Evolutionary conservation across 2,888 invertebrate species (phyloP).

Genomic region (Malthinus seriepunctatus): DNA sequence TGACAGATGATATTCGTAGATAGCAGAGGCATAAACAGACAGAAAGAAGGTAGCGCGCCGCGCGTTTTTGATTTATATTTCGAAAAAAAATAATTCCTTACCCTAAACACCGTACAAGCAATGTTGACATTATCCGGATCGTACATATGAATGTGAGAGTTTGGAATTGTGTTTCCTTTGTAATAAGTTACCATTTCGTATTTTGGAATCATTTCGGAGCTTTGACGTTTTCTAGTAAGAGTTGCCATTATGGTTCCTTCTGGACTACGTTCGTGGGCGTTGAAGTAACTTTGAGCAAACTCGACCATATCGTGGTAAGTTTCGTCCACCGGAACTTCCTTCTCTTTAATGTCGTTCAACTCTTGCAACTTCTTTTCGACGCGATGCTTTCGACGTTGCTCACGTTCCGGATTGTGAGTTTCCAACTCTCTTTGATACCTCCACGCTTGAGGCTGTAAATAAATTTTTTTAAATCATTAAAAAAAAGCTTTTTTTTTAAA

Average conservation of each 20-base stretch:
- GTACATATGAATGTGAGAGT: slow-evolving; percentile 92
- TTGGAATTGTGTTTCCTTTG: slow-evolving; percentile 85
- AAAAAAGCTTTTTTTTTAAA: background rate
- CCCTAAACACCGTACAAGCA: slow-evolving; percentile 88
- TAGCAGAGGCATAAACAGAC: too few species aligned
- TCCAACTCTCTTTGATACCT: slow-evolving; percentile 40
- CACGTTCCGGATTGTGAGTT: slow-evolving; percentile 65
- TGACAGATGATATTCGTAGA: too few species aligned
- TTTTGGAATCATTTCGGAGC: slow-evolving; percentile 80
- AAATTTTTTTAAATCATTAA: background rate
- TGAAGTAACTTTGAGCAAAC: slow-evolving; percentile 93
- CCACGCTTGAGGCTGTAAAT: slow-evolving; percentile 48
- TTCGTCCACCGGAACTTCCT: slow-evolving; percentile 60
- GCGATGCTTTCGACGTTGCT: slow-evolving; percentile 79
- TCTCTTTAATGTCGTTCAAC: slow-evolving; percentile 65
- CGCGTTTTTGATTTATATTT: too few species aligned
- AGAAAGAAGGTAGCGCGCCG: too few species aligned
- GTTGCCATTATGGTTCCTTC: slow-evolving; percentile 90
- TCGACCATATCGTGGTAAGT: slow-evolving; percentile 82
- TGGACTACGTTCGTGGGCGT: slow-evolving; percentile 82
- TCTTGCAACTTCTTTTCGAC: slow-evolving; percentile 87
- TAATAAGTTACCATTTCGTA: slow-evolving; percentile 92
- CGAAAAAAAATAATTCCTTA: too few species aligned
- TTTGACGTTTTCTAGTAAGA: slow-evolving; percentile 77
- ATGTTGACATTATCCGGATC: slow-evolving; percentile 92